Conservation (phyloP, 2,888 invertebrate species). For the Lithodes maja region DNA sequence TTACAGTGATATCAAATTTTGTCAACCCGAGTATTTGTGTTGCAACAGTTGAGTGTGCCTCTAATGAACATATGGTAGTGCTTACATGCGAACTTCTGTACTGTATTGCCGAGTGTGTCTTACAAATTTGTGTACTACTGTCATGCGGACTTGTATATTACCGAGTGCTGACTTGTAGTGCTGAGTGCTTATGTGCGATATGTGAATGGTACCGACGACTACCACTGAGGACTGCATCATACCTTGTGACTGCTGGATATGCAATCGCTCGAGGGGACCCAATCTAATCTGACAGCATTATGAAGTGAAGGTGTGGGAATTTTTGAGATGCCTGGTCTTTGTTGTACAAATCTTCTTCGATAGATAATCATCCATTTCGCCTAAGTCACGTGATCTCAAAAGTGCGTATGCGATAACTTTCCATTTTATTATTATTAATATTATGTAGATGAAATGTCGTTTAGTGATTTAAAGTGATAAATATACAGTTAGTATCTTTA, state of each 20-base stretch:
- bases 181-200: neutral
- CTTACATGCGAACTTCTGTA: neutral
- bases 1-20: neutral
- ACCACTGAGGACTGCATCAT: conserved; percentile 10
- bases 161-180: neutral
- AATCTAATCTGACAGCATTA: conserved; percentile 37
- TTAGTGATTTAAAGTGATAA: conserved; percentile 67
- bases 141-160: neutral
- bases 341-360: conserved; percentile 65
- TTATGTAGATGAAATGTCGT: conserved; percentile 51
- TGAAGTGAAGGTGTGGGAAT: conserved; percentile 42
- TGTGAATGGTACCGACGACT: neutral
- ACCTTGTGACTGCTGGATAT: conserved; percentile 26
- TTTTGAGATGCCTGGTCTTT: conserved; percentile 60
- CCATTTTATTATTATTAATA: conserved; percentile 26
- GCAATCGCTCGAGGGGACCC: conserved; percentile 11
- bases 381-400: conserved; percentile 68
- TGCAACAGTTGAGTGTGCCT: neutral
- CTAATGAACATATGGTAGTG: neutral
- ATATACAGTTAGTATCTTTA: conserved; percentile 53
- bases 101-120: neutral
- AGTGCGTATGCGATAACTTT: conserved; percentile 60
- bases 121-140: neutral
- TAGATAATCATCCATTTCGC: conserved; percentile 61
- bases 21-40: neutral